A percentile compares a stretch with the other conserved stretches of the same genome.
These are phyloP conservation scores for Cloeon dipterum DNA, from an alignment of 2,888 invertebrate genomes.

Conservation along the genomic window DNA sequence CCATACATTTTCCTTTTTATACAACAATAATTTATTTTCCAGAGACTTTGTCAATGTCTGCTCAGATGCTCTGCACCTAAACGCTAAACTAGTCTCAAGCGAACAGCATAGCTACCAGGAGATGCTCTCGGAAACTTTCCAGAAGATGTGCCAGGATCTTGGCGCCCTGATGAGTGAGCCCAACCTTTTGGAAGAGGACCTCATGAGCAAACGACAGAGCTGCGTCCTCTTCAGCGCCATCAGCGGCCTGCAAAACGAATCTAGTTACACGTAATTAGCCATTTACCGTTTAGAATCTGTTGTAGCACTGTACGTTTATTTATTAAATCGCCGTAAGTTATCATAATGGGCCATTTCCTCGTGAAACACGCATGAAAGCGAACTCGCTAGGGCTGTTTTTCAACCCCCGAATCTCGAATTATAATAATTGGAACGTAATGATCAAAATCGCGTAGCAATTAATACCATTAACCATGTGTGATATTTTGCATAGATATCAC, in stretches of 20 bases:
- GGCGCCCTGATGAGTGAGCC: conserved; percentile 51
- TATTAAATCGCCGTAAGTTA: too few species aligned
- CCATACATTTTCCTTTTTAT: not conserved
- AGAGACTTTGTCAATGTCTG: conserved; percentile 83
- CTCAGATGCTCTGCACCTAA: conserved; percentile 70
- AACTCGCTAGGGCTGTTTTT: too few species aligned
- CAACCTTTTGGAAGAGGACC: conserved; percentile 32
- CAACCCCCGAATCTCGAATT: too few species aligned
- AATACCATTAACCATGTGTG: too few species aligned
- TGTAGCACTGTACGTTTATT: too few species aligned
- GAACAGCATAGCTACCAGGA: conserved; percentile 89
- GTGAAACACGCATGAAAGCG: too few species aligned
- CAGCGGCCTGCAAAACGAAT: conserved; percentile 55
- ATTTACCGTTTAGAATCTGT: not conserved
- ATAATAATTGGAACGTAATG: too few species aligned
- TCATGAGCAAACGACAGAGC: conserved; percentile 47
- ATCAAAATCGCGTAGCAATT: too few species aligned
- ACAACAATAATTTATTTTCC: conserved; percentile 13
- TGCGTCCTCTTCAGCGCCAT: conserved; percentile 56
- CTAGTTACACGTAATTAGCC: conserved; percentile 58
- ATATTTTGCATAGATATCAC: too few species aligned
- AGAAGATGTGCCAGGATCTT: conserved; percentile 57
- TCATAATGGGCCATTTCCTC: too few species aligned
- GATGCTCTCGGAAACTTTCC: conserved; percentile 63
- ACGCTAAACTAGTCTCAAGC: conserved; percentile 62